Base-by-base conservation (phyloP, 2,888 invertebrate species). In the Rhagonycha lutea region DNA sequence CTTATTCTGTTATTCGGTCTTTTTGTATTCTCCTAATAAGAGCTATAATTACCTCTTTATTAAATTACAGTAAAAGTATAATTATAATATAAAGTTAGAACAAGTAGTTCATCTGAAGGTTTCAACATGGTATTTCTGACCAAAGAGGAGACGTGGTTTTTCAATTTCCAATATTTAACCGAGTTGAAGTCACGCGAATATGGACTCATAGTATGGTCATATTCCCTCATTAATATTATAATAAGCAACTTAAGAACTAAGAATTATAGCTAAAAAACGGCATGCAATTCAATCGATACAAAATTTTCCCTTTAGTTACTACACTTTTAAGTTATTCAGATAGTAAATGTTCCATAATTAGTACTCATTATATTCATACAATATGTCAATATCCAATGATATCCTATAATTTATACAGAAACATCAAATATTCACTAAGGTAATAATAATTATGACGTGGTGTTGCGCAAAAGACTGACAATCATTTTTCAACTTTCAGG, bases 191-290 rank as follows among this genome's bases (percentile, higher is more conserved):
- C 81, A 81, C 81, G 81, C 81, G 77, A 81, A 69, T 77, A 68
- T 72, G 73, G 79, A 77, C 80, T 78, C 79, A 79, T 78, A 76
- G 79, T 76, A 47, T 47, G 80, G 79, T 77, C 75, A 76, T 47
- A 47, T 81, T 81, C 81, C 79, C 81, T 81, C 78, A 78, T 81
- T 79, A 80, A 81, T 81, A 81, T 79, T 80, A 74, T 74, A 77
- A 77, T 74, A 76, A 77, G 70, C 72, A 69, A 68, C 65, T 47
- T 62, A 73, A 60, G 68, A 29, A 68, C 24, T 32, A 73, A 73
- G 68, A 68, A 68, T 29, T 74, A 14, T 18, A 23, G 61, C 62
- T 74, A n/a, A 47, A 68, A 75, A 76, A 75, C 68, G 71, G 70
- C 74, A 67, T 75, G 74, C 77, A 71, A 71, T 71, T 67, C 23